phyloP scores from a whole-genome alignment of 2,888 invertebrate genomes.

The Trichogramma evanescens region DNA sequence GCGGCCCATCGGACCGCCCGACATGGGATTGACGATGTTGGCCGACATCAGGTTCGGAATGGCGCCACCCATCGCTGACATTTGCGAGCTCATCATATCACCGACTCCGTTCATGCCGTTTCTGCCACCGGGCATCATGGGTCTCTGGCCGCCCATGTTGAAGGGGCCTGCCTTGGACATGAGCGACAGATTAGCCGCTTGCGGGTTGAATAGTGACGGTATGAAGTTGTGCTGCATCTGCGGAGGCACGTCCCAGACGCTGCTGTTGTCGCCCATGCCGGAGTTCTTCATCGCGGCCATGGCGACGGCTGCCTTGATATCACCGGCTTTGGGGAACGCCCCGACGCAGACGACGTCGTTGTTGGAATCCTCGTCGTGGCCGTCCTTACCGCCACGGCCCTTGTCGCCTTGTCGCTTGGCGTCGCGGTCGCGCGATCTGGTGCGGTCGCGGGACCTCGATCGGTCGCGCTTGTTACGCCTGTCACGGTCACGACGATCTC shows the following conservation, averaged over 20 bases:
- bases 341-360: constrained; percentile 43
- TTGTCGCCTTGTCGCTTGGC: constrained; percentile 34
- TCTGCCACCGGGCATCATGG: constrained; percentile 20
- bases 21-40: background rate
- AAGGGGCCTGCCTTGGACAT: no score
- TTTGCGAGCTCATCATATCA: constrained; percentile 32
- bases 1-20: constrained; percentile 1
- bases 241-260: constrained; percentile 45
- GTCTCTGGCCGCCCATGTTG: no score
- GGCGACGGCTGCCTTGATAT: constrained; percentile 22
- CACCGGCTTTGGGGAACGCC: constrained; percentile 38
- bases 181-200: no score
- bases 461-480: constrained; percentile 51
- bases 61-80: constrained; percentile 20
- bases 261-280: constrained; percentile 32
- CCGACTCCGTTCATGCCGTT: constrained; percentile 40
- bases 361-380: constrained; percentile 33
- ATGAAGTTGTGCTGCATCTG: constrained; percentile 40
- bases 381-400: constrained; percentile 30
- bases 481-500: constrained; percentile 46
- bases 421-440: constrained; percentile 52
- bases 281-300: constrained; percentile 19
- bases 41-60: constrained; percentile 26
- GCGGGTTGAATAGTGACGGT: constrained; percentile 36
- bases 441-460: constrained; percentile 53